Base-by-base conservation (phyloP, 2,113 vertebrate species). In the Syngnathus scovelli region DNA sequence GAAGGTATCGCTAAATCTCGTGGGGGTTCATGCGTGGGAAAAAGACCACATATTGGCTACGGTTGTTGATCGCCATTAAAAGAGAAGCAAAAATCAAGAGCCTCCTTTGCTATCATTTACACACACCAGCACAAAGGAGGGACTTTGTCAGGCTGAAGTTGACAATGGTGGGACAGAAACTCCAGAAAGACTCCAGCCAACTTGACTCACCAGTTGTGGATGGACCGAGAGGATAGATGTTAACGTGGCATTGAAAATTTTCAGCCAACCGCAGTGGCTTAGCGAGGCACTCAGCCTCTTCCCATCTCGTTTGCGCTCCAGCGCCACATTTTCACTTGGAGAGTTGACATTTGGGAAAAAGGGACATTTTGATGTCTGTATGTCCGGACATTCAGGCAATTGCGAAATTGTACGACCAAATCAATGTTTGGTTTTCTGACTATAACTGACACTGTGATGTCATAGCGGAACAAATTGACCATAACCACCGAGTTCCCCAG, bases 141-240 rank as follows among this genome's bases (percentile, higher is more conserved):
- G 27, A 33, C 27, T 33, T 33, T 33, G 44, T 46, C 44, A 46
- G 15, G 5, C 44, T 46, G 13, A 46, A 46, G 5, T 7, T 49
- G 48, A 18, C 48, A 19, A 6, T 49, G 2, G n/a, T n/a, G 18
- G 13, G 44, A 48, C 41, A 12, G 12, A 43, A 43, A 43, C 15
- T 1, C 16, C 13, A 2, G 6, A 48, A 48, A 48, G 44, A 48
- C 44, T 16, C 4, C 44, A 16, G 3, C 15, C 13, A 16, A 48
- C 4, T 56, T 33, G 21, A 15, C 54, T n/a, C 36, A 61, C 41
- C 37, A 43, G 16, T 58, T 56, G 36, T 56, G 37, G 44, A 38
- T 67, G 64, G 56, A 70, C 64, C 11, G 59, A 60, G 62, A 58
- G 16, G 65, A 71, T 69, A 73, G 78, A 78, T 79, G 78, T 67